Evolutionary conservation across 2,797 vertebrate species (phyloP).

Genomic region (Sebastes trivittatus): DNA sequence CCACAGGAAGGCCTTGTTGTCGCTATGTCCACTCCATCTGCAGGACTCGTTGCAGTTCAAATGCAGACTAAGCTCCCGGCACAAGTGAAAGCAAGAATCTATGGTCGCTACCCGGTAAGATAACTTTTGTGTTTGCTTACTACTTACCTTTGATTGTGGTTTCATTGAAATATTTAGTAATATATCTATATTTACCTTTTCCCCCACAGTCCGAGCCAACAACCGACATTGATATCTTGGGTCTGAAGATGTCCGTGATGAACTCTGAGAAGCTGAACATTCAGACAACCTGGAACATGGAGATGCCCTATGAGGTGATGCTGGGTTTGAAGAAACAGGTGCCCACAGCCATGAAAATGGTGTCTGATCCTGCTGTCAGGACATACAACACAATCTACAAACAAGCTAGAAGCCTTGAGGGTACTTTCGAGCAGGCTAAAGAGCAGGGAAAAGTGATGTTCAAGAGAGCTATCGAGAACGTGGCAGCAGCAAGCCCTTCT

Average conservation of each 20-base stretch:
- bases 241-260: slow-evolving; percentile 79
- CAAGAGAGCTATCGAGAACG: slow-evolving; percentile 72
- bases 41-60: slow-evolving; percentile 84
- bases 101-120: slow-evolving; percentile 86
- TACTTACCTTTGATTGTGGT: background rate
- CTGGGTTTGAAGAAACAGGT: slow-evolving; percentile 80
- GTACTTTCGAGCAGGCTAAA: slow-evolving; percentile 72
- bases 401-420: slow-evolving; percentile 62
- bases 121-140: background rate
- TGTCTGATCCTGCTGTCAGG: slow-evolving; percentile 67
- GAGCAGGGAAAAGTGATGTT: slow-evolving; percentile 74
- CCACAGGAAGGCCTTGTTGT: slow-evolving; percentile 67
- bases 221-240: slow-evolving; percentile 84
- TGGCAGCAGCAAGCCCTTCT: slow-evolving; percentile 65
- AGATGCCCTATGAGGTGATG: slow-evolving; percentile 82
- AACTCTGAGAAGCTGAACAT: slow-evolving; percentile 78
- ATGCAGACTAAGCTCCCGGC: slow-evolving; percentile 65
- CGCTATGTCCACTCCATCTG: slow-evolving; percentile 82
- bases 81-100: slow-evolving; percentile 79
- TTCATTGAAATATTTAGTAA: slow-evolving; percentile 5
- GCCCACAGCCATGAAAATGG: slow-evolving; percentile 70
- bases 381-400: slow-evolving; percentile 63
- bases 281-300: slow-evolving; percentile 87
- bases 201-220: slow-evolving; percentile 83
- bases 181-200: slow-evolving; percentile 31